Base-by-base conservation (phyloP, 2,797 vertebrate species). In the Manis pentadactyla region DNA sequence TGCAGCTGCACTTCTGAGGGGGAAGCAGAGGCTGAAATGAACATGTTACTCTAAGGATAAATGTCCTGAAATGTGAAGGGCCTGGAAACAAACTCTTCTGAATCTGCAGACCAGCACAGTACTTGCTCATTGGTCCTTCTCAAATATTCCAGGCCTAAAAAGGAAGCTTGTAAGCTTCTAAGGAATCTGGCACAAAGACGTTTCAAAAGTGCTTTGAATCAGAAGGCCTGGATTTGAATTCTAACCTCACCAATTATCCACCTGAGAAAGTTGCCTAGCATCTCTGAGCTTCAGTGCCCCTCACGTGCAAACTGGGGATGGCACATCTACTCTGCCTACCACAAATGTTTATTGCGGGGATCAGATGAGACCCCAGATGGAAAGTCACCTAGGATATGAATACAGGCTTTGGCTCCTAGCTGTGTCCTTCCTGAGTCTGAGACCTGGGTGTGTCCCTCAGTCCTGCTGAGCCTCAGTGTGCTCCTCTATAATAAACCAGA, bases 401-500 rank as follows among this genome's bases (percentile, higher is more conserved):
- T 7, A 88, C 1, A 82, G 90, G n/a, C 74, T 89, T 75, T 88
- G 68, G 23, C 74, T 51, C 49, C 27, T 42, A 69, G 55, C 34
- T 92, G 63, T 68, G 53, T 90, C 51, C 55, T 84, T 39, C 84
- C 59, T n/a, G 53, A 34, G 21, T 64, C 79, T 68, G 64, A 88
- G 93, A 53, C 37, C 34, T 37, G 17, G 27, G 3, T 23, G 42
- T 27, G 53, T 46, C 31, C 51, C 21, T 90, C 51, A 18, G 31
- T 82, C 10, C 55, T 86, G 34, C 14, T 59, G 63, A 81, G 51
- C 55, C 83, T 87, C 74, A 7, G 7, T 64, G 18, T 66, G n/a
- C 42, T 82, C 53, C 93, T 74, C 25, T 89, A n/a, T 73, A 91
- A n/a, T n/a, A 92, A 87, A 57, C n/a, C 68, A 64, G 61, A 84